Evolutionary conservation across 2,113 vertebrate genomes (phyloP).

Genomic region (Cathartes aura): DNA sequence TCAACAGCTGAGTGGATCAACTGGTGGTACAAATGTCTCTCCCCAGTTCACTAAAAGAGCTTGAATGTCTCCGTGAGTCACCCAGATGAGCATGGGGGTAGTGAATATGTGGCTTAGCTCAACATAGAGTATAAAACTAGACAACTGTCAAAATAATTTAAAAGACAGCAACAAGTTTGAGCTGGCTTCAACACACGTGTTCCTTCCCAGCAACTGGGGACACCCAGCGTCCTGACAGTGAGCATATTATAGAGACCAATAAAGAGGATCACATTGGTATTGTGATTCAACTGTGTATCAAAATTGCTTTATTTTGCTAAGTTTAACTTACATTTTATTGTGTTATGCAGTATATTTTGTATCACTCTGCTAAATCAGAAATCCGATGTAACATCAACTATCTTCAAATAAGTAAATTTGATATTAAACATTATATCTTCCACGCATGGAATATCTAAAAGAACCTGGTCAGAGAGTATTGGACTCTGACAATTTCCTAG

Average conservation of each 20-base stretch:
- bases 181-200: background rate
- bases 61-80: background rate
- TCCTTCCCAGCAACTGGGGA: background rate
- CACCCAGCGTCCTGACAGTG: background rate
- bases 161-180: background rate
- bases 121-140: background rate
- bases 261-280: background rate
- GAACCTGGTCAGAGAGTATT: background rate
- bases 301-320: background rate
- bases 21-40: background rate
- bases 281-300: background rate
- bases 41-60: background rate
- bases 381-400: background rate
- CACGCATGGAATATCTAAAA: background rate
- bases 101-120: background rate
- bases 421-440: background rate
- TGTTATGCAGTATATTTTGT: background rate
- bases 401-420: background rate
- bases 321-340: background rate
- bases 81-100: background rate
- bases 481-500: background rate
- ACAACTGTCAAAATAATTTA: background rate
- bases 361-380: background rate
- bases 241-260: rapidly evolving
- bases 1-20: background rate